Evolutionary conservation across 2,888 invertebrate species (phyloP), one percentile per base, ranked within the genome.

Genomic region (Mycogona germanica): DNA sequence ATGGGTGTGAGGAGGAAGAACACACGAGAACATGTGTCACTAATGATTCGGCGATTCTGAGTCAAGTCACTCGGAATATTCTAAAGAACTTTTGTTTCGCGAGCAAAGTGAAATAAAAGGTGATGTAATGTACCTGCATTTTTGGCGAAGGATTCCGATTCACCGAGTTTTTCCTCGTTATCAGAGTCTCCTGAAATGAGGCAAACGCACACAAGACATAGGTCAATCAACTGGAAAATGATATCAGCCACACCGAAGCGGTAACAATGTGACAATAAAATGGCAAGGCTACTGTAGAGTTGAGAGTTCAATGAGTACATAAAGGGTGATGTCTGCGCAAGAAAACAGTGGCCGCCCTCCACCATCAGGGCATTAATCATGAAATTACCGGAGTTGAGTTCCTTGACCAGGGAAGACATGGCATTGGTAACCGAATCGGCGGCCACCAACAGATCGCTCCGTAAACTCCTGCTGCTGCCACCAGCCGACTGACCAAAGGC

Each of bases 351-450:
- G n/a, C n/a, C n/a, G n/a, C n/a, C n/a, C n/a, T n/a, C n/a, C n/a
- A n/a, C n/a, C n/a, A n/a, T n/a, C n/a, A n/a, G n/a, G n/a, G n/a
- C n/a, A n/a, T n/a, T n/a, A n/a, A n/a, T n/a, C n/a, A n/a, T n/a
- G n/a, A n/a, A 28, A 19, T 55, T 51, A 65, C 67, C 87, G 75
- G 89, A 87, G 73, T 95, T 93, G 52, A 96, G 79, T 75, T 97
- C 96, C 70, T 89, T 79, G 63, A 97, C 96, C 63, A 97, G 79
- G 26, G 91, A 89, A 32, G 93, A 92, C 93, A 97, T 96, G 58
- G 96, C 96, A 72, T 89, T 89, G 58, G 96, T 95, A 62, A 97
- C 95, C 28, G 91, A 93, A 73, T 96, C 96, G 42, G 96, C 96
- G 45, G 96, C 95, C 66, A 87, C 86, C 62, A 96, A 77, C 53